These are phyloP conservation scores for Nyleta sp. DNA, from an alignment of 2,888 invertebrate species.

Conservation along the genomic window DNA sequence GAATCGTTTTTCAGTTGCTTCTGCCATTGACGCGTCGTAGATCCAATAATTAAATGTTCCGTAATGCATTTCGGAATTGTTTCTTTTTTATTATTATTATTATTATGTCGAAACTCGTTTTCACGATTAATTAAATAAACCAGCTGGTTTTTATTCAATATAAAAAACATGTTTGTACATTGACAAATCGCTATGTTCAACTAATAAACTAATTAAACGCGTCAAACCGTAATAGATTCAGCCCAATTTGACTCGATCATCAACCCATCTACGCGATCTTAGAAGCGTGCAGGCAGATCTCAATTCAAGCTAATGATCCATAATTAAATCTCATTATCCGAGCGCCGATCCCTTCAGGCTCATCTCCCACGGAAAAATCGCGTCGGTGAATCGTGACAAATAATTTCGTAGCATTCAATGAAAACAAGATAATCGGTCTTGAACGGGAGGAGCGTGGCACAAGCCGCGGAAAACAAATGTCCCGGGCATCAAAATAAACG, in stretches of 20 bases:
- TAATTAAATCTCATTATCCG: slow-evolving; percentile 13
- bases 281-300: not conserved
- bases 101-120: no score
- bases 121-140: no score
- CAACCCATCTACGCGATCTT: not conserved
- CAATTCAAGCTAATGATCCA: slow-evolving; percentile 9
- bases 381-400: slow-evolving; percentile 26
- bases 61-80: no score
- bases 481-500: slow-evolving; percentile 41
- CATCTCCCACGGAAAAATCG: not conserved
- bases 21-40: no score
- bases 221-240: no score
- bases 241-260: no score
- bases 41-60: no score
- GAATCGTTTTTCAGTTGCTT: slow-evolving; percentile 21
- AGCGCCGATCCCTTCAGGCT: not conserved
- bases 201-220: no score
- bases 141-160: no score
- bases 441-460: slow-evolving; percentile 12
- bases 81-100: no score
- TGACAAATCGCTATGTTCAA: no score
- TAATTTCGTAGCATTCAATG: slow-evolving; percentile 31
- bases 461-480: slow-evolving; percentile 33
- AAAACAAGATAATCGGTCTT: slow-evolving; percentile 42
- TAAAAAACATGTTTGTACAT: no score